Evolutionary conservation across 2,888 invertebrate genomes (phyloP).

Genomic region (Chrysolina americana): DNA sequence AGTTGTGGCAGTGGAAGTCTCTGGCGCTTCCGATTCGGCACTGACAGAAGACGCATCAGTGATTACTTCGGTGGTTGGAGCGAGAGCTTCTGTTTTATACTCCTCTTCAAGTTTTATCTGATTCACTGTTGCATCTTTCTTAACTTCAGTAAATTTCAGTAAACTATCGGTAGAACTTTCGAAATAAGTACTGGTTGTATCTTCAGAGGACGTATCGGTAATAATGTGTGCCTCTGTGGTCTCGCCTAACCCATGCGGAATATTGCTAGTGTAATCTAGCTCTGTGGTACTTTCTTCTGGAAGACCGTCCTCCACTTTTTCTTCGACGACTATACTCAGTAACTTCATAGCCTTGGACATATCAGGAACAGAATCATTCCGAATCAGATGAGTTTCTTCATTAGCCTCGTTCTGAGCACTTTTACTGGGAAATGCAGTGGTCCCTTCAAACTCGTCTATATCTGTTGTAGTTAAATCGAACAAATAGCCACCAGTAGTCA

Average conservation of each 20-base stretch:
- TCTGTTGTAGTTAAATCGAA: not conserved
- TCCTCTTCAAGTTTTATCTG: not conserved
- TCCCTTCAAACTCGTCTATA: not conserved
- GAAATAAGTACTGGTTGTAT: not conserved
- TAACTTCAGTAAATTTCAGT: not conserved
- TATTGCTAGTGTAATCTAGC: slow-evolving; percentile 28
- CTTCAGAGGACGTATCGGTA: not conserved
- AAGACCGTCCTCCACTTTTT: slow-evolving; percentile 7
- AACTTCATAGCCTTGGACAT: slow-evolving; percentile 30
- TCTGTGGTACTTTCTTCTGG: not conserved
- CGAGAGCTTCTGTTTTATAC: slow-evolving; percentile 8
- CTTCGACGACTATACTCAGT: slow-evolving; percentile 33
- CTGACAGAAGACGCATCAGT: slow-evolving; percentile 6
- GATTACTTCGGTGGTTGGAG: not conserved
- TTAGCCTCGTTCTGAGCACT: not conserved
- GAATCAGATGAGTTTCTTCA: not conserved
- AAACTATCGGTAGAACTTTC: slow-evolving; percentile 4
- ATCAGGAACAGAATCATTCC: not conserved
- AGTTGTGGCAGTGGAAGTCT: slow-evolving; percentile 32
- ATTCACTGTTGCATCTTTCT: not conserved
- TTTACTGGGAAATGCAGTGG: not conserved
- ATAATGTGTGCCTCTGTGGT: not conserved
- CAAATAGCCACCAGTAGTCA: slow-evolving; percentile 9
- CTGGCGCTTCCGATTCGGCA: slow-evolving; percentile 25
- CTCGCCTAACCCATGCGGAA: not conserved